phyloP scores from a whole-genome alignment of 1,140 invertebrate species.

The Hylaeus volcanicus region DNA sequence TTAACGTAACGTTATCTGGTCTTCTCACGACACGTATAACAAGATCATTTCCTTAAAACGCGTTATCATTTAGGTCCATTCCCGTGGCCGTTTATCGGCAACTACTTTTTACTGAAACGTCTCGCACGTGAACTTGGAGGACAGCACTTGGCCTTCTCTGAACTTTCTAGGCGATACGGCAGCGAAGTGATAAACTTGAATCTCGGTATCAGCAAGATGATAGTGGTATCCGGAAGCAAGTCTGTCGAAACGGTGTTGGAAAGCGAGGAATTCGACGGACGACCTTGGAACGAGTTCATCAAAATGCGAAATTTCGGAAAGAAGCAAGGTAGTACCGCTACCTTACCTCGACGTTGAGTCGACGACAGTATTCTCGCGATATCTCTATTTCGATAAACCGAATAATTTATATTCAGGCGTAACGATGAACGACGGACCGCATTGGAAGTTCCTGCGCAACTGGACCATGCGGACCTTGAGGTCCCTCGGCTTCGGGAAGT shows the following conservation, averaged over 20 bases:
- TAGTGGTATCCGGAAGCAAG: constrained; percentile 84
- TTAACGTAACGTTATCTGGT: too few relatives aligned
- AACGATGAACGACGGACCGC: constrained; percentile 87
- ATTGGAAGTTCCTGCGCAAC: constrained; percentile 88
- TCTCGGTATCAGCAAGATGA: constrained; percentile 83
- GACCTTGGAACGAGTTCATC: constrained; percentile 88
- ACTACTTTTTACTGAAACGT: constrained; percentile 81
- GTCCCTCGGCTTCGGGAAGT: constrained; percentile 88
- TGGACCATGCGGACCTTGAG: constrained; percentile 87
- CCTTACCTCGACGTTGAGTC: background rate
- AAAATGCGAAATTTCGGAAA: constrained; percentile 86
- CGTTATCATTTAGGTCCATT: constrained; percentile 81
- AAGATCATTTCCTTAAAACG: too few relatives aligned
- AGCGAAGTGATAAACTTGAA: constrained; percentile 85
- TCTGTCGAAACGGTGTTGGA: constrained; percentile 83
- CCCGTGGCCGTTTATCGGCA: constrained; percentile 86
- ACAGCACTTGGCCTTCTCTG: constrained; percentile 83
- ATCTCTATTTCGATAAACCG: too few relatives aligned
- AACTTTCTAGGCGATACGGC: constrained; percentile 83
- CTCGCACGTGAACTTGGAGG: constrained; percentile 81
- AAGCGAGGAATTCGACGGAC: constrained; percentile 85
- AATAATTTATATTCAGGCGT: constrained; percentile 81
- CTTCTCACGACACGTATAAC: too few relatives aligned
- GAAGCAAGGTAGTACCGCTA: constrained; percentile 80
- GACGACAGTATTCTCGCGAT: too few relatives aligned